Percentiles rank a stretch among this genome's conserved stretches.
These are phyloP conservation scores for Hermodice carunculata DNA, from an alignment of 2,888 invertebrate genomes.

Conservation along the genomic window DNA sequence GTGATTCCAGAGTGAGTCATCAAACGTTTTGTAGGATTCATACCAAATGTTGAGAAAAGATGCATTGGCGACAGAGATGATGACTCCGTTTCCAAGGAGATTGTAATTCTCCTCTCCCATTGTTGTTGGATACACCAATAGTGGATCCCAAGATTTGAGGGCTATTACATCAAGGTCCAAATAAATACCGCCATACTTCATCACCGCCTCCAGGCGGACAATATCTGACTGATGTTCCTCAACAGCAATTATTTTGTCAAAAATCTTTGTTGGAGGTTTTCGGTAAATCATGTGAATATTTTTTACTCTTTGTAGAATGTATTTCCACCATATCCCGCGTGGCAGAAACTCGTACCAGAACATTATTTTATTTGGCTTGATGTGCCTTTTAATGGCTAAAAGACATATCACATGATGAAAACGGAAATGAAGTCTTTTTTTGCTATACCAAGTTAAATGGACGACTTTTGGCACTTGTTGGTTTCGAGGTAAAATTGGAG, in stretches of 20 bases:
- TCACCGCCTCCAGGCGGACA: constrained; percentile 36
- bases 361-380: constrained; percentile 30
- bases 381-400: constrained; percentile 29
- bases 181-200: constrained; percentile 59
- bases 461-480: too few species aligned
- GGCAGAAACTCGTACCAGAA: constrained; percentile 37
- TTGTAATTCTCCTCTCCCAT: constrained; percentile 53
- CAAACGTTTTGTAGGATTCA: constrained; percentile 42
- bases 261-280: constrained; percentile 23
- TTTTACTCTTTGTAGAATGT: constrained; percentile 15
- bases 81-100: constrained; percentile 50
- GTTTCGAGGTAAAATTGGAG: too few species aligned
- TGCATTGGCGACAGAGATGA: constrained; percentile 48
- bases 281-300: constrained; percentile 23
- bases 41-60: constrained; percentile 53
- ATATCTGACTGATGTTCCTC: constrained; percentile 44
- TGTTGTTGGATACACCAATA: constrained; percentile 48
- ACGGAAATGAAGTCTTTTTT: too few species aligned
- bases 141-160: constrained; percentile 47
- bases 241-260: constrained; percentile 22
- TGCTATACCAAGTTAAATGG: too few species aligned
- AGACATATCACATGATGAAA: constrained; percentile 38
- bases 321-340: constrained; percentile 39
- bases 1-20: constrained; percentile 33
- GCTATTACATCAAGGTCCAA: constrained; percentile 60